Percentiles rank a stretch among this genome's conserved stretches.
Evolutionary conservation across 2,888 invertebrate genomes (phyloP).

Genomic region (Malthinus flaveolus): DNA sequence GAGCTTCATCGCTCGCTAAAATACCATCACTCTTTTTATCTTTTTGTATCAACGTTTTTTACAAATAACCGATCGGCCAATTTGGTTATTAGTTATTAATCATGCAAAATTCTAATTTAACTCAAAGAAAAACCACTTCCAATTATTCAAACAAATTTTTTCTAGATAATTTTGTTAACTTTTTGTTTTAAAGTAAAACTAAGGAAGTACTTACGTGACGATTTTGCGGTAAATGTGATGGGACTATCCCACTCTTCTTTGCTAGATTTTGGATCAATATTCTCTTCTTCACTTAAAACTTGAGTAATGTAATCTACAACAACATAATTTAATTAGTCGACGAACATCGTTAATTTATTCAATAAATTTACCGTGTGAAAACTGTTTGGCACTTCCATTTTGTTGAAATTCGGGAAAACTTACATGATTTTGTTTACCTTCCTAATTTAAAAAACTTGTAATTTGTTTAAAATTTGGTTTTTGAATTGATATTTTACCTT

Average conservation of each 20-base stretch:
- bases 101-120: slow-evolving; percentile 1
- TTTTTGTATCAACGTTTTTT: slow-evolving; percentile 1
- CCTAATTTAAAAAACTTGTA: slow-evolving; percentile 56
- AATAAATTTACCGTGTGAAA: slow-evolving; percentile 75
- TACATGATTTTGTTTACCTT: slow-evolving; percentile 85
- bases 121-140: neutral
- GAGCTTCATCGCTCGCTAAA: slow-evolving; percentile 50
- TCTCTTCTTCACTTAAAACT: slow-evolving; percentile 71
- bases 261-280: slow-evolving; percentile 59
- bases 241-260: slow-evolving; percentile 83
- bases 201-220: slow-evolving; percentile 72
- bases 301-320: slow-evolving; percentile 81
- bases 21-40: slow-evolving; percentile 31
- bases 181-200: slow-evolving; percentile 1
- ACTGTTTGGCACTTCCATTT: slow-evolving; percentile 85
- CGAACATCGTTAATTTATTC: neutral
- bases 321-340: neutral
- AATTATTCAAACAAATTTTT: neutral
- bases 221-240: slow-evolving; percentile 87
- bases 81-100: neutral
- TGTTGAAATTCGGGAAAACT: slow-evolving; percentile 89
- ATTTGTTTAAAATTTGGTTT: slow-evolving; percentile 6
- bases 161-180: neutral
- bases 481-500: slow-evolving; percentile 61
- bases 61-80: too few relatives aligned